Percentiles rank a stretch among this genome's conserved stretches.
phyloP scores from a whole-genome alignment of 1,140 invertebrate species.

The Ruditapes philippinarum region DNA sequence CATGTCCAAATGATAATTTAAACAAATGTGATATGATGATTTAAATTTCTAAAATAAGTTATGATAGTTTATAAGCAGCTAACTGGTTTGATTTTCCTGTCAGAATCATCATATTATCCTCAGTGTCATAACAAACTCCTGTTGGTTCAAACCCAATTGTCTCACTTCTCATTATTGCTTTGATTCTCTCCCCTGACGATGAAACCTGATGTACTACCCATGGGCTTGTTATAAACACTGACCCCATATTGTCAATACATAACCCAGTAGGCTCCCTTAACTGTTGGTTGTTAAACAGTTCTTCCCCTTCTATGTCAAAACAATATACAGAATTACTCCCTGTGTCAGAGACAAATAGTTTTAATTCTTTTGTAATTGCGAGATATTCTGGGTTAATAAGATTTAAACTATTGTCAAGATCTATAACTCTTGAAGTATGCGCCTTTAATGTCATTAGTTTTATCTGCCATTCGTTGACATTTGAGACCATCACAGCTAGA shows the following conservation, averaged over 20 bases:
- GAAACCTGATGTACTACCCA: conserved; percentile 46
- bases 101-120: conserved; percentile 31
- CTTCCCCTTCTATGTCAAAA: conserved; percentile 30
- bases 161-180: conserved; percentile 50
- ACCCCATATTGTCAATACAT: conserved; percentile 37
- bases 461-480: conserved; percentile 3
- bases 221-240: conserved; percentile 37
- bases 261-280: conserved; percentile 34
- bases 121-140: conserved; percentile 34
- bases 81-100: conserved; percentile 21
- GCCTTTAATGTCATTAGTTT: conserved; percentile 9
- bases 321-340: conserved; percentile 48
- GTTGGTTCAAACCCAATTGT: conserved; percentile 19
- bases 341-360: conserved; percentile 33
- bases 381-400: conserved; percentile 20
- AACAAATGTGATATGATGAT: no score
- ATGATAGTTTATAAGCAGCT: conserved; percentile 27
- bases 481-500: conserved; percentile 35
- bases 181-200: conserved; percentile 34
- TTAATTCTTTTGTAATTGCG: conserved; percentile 22
- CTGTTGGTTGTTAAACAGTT: not conserved
- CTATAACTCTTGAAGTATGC: not conserved
- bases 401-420: conserved; percentile 4
- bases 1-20: no score
- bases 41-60: no score